Evolutionary conservation across 2,113 vertebrate species (phyloP).

Genomic region (Scalopus aquaticus): DNA sequence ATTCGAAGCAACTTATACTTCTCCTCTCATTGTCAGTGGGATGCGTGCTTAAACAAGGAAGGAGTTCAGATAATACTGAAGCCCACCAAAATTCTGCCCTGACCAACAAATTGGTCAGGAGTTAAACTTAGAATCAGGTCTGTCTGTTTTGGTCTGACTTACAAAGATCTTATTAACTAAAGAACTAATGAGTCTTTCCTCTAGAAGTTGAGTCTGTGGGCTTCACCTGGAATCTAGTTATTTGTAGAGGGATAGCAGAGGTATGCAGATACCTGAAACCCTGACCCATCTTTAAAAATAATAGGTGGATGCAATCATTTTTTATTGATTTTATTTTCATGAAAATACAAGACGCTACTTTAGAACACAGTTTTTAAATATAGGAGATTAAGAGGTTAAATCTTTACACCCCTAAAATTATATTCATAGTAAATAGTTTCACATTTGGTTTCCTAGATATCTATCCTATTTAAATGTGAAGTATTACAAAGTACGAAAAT

Average conservation of each 20-base stretch:
- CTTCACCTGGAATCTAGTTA: neutral
- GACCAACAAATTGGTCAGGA: neutral
- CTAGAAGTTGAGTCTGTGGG: neutral
- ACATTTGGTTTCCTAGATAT: slow-evolving; percentile 6
- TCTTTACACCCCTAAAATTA: neutral
- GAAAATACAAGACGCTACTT: neutral
- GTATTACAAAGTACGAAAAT: neutral
- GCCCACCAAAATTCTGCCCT: neutral
- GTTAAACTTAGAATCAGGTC: neutral
- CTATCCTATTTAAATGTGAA: slow-evolving; percentile 16
- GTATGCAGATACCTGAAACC: neutral
- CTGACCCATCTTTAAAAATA: neutral
- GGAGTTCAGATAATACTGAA: neutral
- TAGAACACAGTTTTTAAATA: neutral
- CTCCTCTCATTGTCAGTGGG: neutral
- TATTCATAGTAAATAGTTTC: neutral
- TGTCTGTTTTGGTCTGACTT: neutral
- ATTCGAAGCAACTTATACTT: neutral
- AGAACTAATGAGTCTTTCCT: neutral
- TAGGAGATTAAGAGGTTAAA: neutral
- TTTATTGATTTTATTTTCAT: neutral
- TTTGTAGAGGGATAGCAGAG: neutral
- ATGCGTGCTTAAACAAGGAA: neutral
- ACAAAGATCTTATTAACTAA: neutral
- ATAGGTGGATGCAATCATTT: neutral